These are phyloP conservation scores for Herpetotheres cachinnans DNA, from an alignment of 2,113 vertebrate genomes.

Conservation along the genomic window DNA sequence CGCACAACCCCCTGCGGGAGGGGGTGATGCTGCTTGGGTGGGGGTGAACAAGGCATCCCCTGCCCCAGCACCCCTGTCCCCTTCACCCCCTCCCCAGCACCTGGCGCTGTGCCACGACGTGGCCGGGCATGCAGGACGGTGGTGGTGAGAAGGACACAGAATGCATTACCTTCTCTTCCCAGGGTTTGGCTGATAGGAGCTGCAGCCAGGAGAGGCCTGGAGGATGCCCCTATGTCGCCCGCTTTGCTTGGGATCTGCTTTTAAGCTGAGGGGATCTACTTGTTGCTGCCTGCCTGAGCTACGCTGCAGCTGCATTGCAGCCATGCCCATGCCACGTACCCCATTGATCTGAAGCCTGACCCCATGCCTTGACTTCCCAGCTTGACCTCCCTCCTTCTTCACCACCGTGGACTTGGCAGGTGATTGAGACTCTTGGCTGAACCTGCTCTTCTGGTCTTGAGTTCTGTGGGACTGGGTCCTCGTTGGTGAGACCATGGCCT, in stretches of 20 bases:
- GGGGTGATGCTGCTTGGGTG: not conserved
- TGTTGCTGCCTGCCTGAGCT: not conserved
- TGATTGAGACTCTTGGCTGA: not conserved
- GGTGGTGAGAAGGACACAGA: not conserved
- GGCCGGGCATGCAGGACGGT: fast-evolving
- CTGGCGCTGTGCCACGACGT: fast-evolving
- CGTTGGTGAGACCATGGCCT: not conserved
- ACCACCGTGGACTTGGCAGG: not conserved
- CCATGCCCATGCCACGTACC: not conserved
- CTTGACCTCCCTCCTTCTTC: not conserved
- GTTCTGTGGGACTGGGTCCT: not conserved
- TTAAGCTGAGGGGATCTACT: not conserved
- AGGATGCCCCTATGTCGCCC: not conserved
- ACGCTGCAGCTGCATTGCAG: not conserved
- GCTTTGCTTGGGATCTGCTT: not conserved
- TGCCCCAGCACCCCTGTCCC: fast-evolving
- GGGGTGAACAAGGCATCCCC: not conserved
- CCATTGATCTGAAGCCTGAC: not conserved
- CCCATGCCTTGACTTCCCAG: not conserved
- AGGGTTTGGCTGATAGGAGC: not conserved
- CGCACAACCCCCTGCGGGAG: fast-evolving
- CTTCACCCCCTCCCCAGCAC: not conserved
- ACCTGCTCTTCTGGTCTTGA: not conserved
- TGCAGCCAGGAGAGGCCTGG: not conserved
- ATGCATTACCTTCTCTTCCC: not conserved